phyloP scores from a whole-genome alignment of 1,140 invertebrate genomes.

The Sitobion miscanthi region DNA sequence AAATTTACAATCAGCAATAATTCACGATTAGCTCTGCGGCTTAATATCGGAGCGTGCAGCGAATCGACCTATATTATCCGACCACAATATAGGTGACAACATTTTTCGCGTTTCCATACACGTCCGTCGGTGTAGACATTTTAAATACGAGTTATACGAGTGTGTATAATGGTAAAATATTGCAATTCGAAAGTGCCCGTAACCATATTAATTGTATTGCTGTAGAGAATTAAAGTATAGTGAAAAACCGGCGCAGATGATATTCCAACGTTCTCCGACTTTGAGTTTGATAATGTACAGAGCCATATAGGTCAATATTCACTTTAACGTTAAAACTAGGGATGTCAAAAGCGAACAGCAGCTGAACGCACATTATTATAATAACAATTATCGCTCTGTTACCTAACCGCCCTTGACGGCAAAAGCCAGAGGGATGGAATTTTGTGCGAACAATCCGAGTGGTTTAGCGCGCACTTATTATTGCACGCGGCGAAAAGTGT shows the following conservation, averaged over 20 bases:
- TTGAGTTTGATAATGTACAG: background rate
- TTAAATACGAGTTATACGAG: too few relatives aligned
- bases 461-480: background rate
- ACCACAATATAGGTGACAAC: too few relatives aligned
- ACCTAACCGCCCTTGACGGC: background rate
- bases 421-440: background rate
- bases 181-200: background rate
- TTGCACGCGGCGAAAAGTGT: background rate
- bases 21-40: background rate
- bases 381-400: too few relatives aligned
- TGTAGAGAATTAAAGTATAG: background rate
- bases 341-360: background rate
- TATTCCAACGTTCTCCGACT: background rate
- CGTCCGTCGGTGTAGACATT: too few relatives aligned
- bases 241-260: background rate
- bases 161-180: background rate
- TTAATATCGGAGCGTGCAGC: too few relatives aligned
- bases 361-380: background rate
- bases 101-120: too few relatives aligned
- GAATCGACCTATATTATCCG: too few relatives aligned
- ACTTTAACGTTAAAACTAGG: too few relatives aligned
- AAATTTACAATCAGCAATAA: background rate
- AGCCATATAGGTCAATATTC: background rate
- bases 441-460: background rate
- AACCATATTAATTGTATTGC: too few relatives aligned